Percentiles rank a stretch among this genome's conserved stretches.
phyloP scores from a whole-genome alignment of 2,113 vertebrate genomes.

The Tichodroma muraria region DNA sequence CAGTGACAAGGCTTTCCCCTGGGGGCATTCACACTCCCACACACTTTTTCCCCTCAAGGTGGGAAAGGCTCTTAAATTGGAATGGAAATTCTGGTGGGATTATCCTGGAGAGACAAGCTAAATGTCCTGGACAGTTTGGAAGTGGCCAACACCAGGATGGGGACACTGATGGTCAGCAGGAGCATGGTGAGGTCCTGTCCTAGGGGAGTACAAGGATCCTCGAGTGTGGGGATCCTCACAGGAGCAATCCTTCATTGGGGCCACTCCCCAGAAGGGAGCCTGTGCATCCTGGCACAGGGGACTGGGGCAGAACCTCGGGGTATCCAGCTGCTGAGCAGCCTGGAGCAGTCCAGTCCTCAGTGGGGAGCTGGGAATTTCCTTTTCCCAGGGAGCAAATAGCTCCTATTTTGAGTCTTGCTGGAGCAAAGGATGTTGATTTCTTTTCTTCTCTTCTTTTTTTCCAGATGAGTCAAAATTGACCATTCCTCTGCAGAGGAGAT shows the following conservation, averaged over 20 bases:
- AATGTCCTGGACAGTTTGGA: background rate
- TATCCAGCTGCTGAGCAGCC: background rate
- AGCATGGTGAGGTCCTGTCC: background rate
- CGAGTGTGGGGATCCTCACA: accelerated
- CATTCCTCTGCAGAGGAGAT: background rate
- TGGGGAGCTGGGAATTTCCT: background rate
- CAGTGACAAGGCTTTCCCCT: background rate
- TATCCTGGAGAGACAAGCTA: background rate
- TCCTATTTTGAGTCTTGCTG: slow-evolving; percentile 20
- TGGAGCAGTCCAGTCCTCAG: background rate
- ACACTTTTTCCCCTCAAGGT: background rate
- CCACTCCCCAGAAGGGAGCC: background rate
- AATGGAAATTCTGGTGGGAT: background rate
- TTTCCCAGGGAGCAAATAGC: background rate
- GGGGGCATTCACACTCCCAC: background rate
- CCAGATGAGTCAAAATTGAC: background rate
- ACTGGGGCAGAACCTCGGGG: background rate
- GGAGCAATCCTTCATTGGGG: background rate
- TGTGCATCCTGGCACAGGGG: background rate
- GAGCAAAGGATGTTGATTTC: background rate
- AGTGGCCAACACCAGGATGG: background rate
- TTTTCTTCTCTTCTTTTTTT: background rate
- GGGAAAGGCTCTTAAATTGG: background rate
- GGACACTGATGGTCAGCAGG: background rate
- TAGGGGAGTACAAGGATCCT: accelerated